phyloP scores from a whole-genome alignment of 1,140 invertebrate genomes.

The Anadara kagoshimensis region DNA sequence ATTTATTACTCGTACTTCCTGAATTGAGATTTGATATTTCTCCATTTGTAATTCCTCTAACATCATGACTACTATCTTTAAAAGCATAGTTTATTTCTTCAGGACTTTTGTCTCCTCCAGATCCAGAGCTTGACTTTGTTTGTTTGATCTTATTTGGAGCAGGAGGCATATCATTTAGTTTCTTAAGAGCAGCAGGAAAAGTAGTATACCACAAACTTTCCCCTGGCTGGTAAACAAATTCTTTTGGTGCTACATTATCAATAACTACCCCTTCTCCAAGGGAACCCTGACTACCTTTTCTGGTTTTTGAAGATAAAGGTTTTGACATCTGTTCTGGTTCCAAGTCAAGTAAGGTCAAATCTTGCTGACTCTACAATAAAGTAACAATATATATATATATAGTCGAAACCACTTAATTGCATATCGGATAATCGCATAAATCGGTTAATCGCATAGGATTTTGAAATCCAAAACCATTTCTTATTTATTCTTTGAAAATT shows the following conservation, averaged over 20 bases:
- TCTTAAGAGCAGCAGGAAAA: neutral
- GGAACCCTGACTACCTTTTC: neutral
- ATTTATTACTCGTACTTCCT: neutral
- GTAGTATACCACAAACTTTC: conserved; percentile 17
- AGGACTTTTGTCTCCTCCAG: conserved; percentile 9
- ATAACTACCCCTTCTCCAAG: neutral
- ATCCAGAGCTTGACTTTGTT: neutral
- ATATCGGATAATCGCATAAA: no score
- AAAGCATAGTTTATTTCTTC: conserved; percentile 35
- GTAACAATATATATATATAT: no score
- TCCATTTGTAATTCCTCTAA: neutral
- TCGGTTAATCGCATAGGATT: no score
- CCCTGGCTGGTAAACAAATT: conserved; percentile 12
- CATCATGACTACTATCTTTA: conserved; percentile 13
- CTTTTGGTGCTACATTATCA: conserved; percentile 1
- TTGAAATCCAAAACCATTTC: no score
- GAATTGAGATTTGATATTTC: no score
- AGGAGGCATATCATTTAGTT: neutral
- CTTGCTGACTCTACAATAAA: conserved; percentile 34
- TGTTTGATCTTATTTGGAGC: neutral
- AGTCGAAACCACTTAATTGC: no score
- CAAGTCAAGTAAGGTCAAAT: conserved; percentile 28
- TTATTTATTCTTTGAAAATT: no score
- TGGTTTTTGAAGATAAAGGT: conserved; percentile 12
- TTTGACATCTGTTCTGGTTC: conserved; percentile 33